Conservation (phyloP, 2,113 vertebrate genomes). For the Aepyceros melampus region DNA sequence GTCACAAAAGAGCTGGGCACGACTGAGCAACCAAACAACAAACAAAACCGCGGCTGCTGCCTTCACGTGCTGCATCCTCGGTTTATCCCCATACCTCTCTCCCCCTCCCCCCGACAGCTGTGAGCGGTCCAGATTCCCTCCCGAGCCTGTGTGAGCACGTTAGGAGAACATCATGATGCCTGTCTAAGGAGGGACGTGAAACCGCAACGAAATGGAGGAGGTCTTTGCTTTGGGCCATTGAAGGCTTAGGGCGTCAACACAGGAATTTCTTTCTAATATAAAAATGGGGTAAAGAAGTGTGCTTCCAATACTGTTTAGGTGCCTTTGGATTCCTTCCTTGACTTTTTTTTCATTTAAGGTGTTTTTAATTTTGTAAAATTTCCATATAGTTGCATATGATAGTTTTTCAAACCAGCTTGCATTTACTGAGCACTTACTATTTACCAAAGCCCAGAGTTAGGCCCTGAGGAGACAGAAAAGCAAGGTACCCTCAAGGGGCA, state of each 20-base stretch:
- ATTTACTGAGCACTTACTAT: neutral
- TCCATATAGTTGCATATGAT: neutral
- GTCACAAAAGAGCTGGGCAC: accelerated
- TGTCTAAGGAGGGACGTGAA: neutral
- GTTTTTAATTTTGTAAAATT: neutral
- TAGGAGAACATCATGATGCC: neutral
- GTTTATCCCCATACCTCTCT: neutral
- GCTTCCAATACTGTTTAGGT: neutral
- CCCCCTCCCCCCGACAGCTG: accelerated
- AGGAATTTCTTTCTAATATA: neutral
- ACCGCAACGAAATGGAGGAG: neutral
- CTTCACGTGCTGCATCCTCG: too few relatives aligned
- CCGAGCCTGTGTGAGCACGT: neutral
- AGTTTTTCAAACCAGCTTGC: neutral
- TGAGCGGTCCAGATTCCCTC: neutral
- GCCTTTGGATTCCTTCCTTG: neutral
- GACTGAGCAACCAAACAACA: neutral
- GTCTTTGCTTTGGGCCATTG: neutral
- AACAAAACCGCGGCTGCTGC: neutral
- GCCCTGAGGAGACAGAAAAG: neutral
- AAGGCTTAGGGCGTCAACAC: neutral
- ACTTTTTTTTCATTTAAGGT: neutral
- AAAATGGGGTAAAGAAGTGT: neutral
- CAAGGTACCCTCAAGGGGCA: neutral
- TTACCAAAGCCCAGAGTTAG: neutral